A percentile compares a stretch with the other conserved stretches of the same genome.
Evolutionary conservation across 2,113 vertebrate species (phyloP).

Genomic region (Lutjanus erythropterus): DNA sequence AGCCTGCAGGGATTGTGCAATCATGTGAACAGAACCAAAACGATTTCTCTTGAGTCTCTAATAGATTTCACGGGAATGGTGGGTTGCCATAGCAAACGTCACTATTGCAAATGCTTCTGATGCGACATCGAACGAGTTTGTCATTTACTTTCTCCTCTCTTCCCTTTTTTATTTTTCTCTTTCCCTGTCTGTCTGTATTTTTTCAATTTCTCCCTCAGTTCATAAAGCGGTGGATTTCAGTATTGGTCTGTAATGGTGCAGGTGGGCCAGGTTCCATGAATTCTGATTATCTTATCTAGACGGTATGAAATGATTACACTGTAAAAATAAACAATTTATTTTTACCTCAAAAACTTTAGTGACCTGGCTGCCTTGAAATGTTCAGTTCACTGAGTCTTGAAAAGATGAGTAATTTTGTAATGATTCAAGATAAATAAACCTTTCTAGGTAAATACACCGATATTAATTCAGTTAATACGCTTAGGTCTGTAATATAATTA

Average conservation of each 20-base stretch:
- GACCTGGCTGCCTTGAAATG: too few species aligned
- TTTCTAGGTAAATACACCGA: too few species aligned
- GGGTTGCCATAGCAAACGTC: slow-evolving; percentile 62
- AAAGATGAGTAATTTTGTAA: too few species aligned
- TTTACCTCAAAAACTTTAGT: too few species aligned
- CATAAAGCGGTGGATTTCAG: slow-evolving; percentile 4
- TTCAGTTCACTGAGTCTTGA: too few species aligned
- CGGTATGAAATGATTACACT: slow-evolving; percentile 27
- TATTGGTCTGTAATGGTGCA: neutral
- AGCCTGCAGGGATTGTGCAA: slow-evolving; percentile 61
- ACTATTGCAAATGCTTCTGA: slow-evolving; percentile 35
- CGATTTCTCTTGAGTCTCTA: slow-evolving; percentile 49
- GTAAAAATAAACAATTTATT: too few species aligned
- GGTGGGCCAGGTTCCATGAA: slow-evolving; percentile 18
- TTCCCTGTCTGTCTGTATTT: neutral
- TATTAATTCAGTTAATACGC: too few species aligned
- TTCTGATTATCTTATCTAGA: slow-evolving; percentile 19
- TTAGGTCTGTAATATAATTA: too few species aligned
- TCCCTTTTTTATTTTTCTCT: neutral
- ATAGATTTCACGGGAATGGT: slow-evolving; percentile 59
- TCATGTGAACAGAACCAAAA: slow-evolving; percentile 55
- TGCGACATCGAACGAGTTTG: neutral
- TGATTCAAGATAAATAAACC: too few species aligned
- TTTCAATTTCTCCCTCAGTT: neutral
- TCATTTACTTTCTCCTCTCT: slow-evolving; percentile 7